phyloP scores from a whole-genome alignment of 2,888 invertebrate species.

The Corbicula japonica region DNA sequence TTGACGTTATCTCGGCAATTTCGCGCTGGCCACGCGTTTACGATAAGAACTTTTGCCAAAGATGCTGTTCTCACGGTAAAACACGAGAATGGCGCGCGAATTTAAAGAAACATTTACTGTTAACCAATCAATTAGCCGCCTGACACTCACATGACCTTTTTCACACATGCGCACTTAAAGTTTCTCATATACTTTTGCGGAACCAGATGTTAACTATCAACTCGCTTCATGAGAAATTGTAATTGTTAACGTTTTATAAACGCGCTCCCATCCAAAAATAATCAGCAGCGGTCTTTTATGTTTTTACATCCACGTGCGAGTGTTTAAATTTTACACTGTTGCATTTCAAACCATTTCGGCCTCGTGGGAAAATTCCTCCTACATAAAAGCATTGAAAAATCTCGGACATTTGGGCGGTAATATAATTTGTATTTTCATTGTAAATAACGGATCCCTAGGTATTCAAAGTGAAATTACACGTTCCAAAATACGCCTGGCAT shows the following conservation, averaged over 20 bases:
- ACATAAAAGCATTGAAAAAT: slow-evolving; percentile 12
- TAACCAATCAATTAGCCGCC: slow-evolving; percentile 38
- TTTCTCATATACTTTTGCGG: slow-evolving; percentile 14
- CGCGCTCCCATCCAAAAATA: slow-evolving; percentile 43
- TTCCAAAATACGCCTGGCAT: slow-evolving; percentile 9
- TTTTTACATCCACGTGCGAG: slow-evolving; percentile 31
- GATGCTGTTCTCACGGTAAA: slow-evolving; percentile 47
- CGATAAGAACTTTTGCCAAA: slow-evolving; percentile 34
- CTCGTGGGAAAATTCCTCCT: slow-evolving; percentile 53
- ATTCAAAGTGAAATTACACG: slow-evolving; percentile 29
- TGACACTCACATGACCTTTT: slow-evolving; percentile 35
- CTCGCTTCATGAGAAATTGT: slow-evolving; percentile 46
- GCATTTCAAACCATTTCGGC: slow-evolving; percentile 39
- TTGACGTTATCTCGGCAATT: slow-evolving; percentile 17
- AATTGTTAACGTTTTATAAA: slow-evolving; percentile 47
- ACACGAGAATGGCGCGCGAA: slow-evolving; percentile 52
- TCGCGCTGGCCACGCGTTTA: slow-evolving; percentile 34
- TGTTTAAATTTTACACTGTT: slow-evolving; percentile 29
- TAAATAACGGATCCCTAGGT: slow-evolving; percentile 8
- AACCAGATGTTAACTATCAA: slow-evolving; percentile 57
- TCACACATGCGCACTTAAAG: slow-evolving; percentile 39
- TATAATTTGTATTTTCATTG: slow-evolving; percentile 35
- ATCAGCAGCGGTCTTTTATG: slow-evolving; percentile 42
- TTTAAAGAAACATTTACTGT: slow-evolving; percentile 24
- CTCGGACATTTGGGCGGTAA: slow-evolving; percentile 9